Conservation (phyloP, 2,888 invertebrate genomes). For the Proisotoma minuta region DNA sequence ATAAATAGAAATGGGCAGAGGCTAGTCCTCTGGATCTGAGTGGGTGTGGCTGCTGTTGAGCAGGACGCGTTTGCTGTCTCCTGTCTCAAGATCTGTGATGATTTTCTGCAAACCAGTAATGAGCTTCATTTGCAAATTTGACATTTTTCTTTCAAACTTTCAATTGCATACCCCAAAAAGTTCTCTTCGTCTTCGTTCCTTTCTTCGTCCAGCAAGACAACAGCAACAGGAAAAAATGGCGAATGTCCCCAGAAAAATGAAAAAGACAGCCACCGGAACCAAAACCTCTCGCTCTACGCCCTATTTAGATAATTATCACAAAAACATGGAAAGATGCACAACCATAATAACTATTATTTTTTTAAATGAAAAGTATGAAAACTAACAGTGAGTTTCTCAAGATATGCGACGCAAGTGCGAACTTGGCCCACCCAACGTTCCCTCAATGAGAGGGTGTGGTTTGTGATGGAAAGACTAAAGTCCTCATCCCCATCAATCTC, state of each 20-base stretch:
- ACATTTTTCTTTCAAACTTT: slow-evolving; percentile 14
- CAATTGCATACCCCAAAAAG: slow-evolving; percentile 38
- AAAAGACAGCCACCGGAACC: slow-evolving; percentile 43
- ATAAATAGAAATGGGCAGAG: background rate
- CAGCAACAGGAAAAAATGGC: slow-evolving; percentile 41
- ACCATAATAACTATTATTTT: too few species aligned
- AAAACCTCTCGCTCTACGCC: slow-evolving; percentile 44
- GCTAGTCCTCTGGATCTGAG: slow-evolving; percentile 28
- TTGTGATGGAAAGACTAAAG: too few species aligned
- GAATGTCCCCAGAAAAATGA: slow-evolving; percentile 35
- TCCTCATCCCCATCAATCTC: too few species aligned
- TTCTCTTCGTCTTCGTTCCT: slow-evolving; percentile 39
- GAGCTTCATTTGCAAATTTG: background rate
- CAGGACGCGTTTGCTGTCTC: slow-evolving; percentile 41
- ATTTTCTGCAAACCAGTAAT: slow-evolving; percentile 36
- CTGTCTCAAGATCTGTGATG: slow-evolving; percentile 46
- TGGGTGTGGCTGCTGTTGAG: slow-evolving; percentile 32
- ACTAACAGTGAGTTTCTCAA: too few species aligned
- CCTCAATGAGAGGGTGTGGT: too few species aligned
- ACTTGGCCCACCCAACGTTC: too few species aligned
- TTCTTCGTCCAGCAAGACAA: slow-evolving; percentile 39
- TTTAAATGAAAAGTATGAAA: too few species aligned
- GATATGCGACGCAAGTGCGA: too few species aligned
- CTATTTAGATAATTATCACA: too few species aligned
- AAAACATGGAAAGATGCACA: too few species aligned